These are phyloP conservation scores for Lordiphosa stackelbergi DNA, from an alignment of 1,140 invertebrate genomes.

Conservation along the genomic window DNA sequence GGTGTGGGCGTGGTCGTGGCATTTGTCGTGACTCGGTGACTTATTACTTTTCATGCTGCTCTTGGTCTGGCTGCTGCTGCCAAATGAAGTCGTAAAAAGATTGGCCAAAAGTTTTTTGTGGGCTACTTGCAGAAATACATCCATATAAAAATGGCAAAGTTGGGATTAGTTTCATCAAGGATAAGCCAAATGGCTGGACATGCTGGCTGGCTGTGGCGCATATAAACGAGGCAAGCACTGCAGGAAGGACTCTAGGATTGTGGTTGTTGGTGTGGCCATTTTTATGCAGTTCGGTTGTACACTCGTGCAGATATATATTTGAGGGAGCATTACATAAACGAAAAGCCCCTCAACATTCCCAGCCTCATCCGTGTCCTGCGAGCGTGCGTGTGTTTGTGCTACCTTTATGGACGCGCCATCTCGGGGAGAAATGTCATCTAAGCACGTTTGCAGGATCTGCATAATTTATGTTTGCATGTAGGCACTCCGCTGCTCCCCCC, in stretches of 20 bases:
- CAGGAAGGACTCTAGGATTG: conserved; percentile 17
- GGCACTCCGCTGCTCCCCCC: conserved; percentile 14
- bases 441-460: conserved; percentile 76
- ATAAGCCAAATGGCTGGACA: conserved; percentile 73
- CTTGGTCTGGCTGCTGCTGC: conserved; percentile 36
- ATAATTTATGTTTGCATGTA: conserved; percentile 74
- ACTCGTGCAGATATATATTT: conserved; percentile 1
- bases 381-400: conserved; percentile 25
- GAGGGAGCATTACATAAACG: conserved; percentile 41
- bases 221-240: conserved; percentile 47
- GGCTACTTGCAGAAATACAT: conserved; percentile 65
- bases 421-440: conserved; percentile 68
- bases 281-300: conserved; percentile 56
- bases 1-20: conserved; percentile 32
- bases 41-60: conserved; percentile 66
- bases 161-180: conserved; percentile 76
- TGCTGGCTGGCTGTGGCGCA: conserved; percentile 35
- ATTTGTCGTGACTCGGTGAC: conserved; percentile 64
- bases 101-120: conserved; percentile 73
- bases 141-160: conserved; percentile 73
- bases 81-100: conserved; percentile 76
- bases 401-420: conserved; percentile 63
- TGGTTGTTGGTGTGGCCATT: conserved; percentile 52
- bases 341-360: conserved; percentile 3
- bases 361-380: not conserved